These are phyloP conservation scores for Phenacoccus solenopsis DNA, from an alignment of 1,140 invertebrate species.

Conservation along the genomic window DNA sequence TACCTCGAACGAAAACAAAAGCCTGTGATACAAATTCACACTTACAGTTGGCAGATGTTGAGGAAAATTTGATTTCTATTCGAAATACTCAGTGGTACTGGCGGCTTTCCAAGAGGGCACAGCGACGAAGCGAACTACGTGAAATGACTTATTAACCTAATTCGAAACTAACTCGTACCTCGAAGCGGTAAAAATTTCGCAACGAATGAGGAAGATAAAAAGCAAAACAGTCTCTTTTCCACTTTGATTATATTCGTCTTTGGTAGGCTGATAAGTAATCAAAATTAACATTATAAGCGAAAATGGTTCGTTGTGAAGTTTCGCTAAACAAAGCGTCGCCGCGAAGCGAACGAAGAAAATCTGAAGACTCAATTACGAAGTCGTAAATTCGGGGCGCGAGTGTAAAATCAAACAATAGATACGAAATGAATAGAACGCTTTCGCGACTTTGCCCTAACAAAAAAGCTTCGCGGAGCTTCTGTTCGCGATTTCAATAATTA, in stretches of 20 bases:
- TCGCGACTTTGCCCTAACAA: background rate
- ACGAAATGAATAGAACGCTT: background rate
- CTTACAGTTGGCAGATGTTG: too few relatives aligned
- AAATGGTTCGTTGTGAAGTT: background rate
- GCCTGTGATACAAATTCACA: too few relatives aligned
- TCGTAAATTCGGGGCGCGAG: background rate
- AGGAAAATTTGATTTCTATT: background rate
- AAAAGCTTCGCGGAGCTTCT: background rate
- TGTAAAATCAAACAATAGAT: background rate
- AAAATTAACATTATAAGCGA: conserved; percentile 3
- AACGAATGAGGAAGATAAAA: background rate
- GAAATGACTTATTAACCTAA: background rate
- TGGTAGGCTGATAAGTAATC: background rate
- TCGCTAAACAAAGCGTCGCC: background rate
- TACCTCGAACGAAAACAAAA: too few relatives aligned
- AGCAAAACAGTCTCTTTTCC: background rate
- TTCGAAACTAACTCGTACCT: background rate
- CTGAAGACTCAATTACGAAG: background rate
- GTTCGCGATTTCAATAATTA: background rate
- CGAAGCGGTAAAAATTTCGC: background rate
- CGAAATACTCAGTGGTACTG: background rate
- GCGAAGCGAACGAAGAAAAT: background rate
- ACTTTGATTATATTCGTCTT: background rate
- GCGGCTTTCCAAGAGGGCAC: background rate
- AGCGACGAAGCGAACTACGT: background rate